Conservation (phyloP, 1,140 invertebrate species). For the Brachionus plicatilis region DNA sequence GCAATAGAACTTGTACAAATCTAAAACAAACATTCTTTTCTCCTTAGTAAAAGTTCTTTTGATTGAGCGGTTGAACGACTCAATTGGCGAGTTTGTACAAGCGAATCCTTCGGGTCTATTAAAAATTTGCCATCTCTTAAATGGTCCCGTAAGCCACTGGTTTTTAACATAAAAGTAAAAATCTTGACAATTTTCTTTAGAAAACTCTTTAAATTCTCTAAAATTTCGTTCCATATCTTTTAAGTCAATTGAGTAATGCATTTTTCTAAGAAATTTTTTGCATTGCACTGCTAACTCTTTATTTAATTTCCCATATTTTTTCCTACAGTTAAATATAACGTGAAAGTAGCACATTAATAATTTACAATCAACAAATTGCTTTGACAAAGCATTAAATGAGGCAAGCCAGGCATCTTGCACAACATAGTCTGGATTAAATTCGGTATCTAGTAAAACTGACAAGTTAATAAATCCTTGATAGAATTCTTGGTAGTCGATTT, state of each 20-base stretch:
- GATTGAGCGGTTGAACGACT: neutral
- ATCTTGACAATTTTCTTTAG: neutral
- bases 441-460: too few species aligned
- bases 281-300: neutral
- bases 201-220: neutral
- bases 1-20: neutral
- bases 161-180: neutral
- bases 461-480: too few species aligned
- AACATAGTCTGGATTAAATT: neutral
- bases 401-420: neutral
- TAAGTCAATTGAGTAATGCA: constrained; percentile 7
- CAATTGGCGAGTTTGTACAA: neutral
- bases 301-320: neutral
- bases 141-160: neutral
- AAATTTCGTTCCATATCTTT: neutral
- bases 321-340: neutral
- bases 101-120: neutral
- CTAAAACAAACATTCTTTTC: neutral
- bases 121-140: neutral
- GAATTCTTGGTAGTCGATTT: too few species aligned
- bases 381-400: neutral
- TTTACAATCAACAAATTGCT: neutral
- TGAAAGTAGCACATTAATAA: neutral
- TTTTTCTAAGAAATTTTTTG: neutral
- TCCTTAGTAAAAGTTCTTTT: neutral